A percentile compares a stretch with the other conserved stretches of the same genome.
phyloP scores from a whole-genome alignment of 2,797 vertebrate genomes.

The Chrysocyon brachyurus region DNA sequence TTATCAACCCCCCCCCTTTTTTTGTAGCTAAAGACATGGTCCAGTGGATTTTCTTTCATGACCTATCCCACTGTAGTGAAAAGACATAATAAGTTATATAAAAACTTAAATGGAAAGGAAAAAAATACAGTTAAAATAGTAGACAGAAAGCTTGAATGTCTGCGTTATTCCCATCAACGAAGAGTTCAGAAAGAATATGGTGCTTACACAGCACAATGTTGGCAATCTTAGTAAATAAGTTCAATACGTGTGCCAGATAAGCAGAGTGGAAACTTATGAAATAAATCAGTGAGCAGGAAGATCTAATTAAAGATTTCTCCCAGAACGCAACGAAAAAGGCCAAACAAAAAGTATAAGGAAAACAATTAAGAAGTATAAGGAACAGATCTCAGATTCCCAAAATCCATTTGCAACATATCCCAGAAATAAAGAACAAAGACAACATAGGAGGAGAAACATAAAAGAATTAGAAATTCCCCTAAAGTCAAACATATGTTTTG shows the following conservation, averaged over 20 bases:
- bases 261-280: neutral
- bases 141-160: neutral
- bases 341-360: neutral
- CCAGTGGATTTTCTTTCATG: neutral
- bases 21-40: neutral
- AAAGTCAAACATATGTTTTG: conserved; percentile 29
- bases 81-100: conserved; percentile 13
- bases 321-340: neutral
- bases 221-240: neutral
- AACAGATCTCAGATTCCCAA: neutral
- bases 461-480: neutral
- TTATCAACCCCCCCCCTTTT: neutral
- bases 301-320: neutral
- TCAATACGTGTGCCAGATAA: neutral
- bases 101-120: neutral
- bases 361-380: neutral
- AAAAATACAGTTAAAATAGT: neutral
- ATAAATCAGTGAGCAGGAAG: neutral
- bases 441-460: neutral
- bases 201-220: neutral
- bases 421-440: neutral
- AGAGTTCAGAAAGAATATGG: neutral
- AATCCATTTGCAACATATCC: conserved; percentile 11
- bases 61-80: neutral
- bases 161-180: neutral